Conservation (phyloP, 1,140 invertebrate species). For the Drosophila obscura region DNA sequence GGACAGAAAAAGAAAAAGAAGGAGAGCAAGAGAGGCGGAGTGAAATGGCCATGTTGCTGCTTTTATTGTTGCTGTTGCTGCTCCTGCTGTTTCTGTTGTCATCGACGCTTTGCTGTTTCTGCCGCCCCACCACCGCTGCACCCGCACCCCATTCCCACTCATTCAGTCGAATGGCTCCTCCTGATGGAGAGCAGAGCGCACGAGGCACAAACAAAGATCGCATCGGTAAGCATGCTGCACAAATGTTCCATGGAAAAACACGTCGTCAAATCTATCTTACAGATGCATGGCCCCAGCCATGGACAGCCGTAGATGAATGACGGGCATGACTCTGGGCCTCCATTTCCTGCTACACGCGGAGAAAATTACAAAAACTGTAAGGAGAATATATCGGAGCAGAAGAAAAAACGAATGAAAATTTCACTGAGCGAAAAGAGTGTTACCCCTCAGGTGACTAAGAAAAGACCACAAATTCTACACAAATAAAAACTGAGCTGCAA, state of each 20-base stretch:
- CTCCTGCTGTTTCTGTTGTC: slow-evolving; percentile 13
- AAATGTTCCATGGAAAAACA: slow-evolving; percentile 70
- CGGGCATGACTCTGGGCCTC: slow-evolving; percentile 31
- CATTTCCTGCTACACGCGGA: slow-evolving; percentile 13
- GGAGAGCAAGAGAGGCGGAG: background rate
- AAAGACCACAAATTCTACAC: no score
- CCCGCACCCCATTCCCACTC: no score
- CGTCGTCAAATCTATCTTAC: slow-evolving; percentile 71
- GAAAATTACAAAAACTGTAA: background rate
- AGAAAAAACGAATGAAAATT: background rate
- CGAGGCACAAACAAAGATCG: slow-evolving; percentile 80
- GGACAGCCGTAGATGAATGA: slow-evolving; percentile 50
- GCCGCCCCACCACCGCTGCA: background rate
- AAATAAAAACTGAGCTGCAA: no score
- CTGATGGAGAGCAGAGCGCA: slow-evolving; percentile 61
- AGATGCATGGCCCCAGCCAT: slow-evolving; percentile 31
- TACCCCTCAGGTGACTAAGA: no score
- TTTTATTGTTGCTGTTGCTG: slow-evolving; percentile 28
- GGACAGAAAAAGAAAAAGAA: background rate
- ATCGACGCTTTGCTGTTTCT: slow-evolving; percentile 14
- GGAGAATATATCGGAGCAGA: background rate
- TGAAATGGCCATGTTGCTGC: slow-evolving; percentile 35
- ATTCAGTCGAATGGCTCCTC: slow-evolving; percentile 29
- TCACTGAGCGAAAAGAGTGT: no score
- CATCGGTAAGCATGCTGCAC: slow-evolving; percentile 78